phyloP scores from a whole-genome alignment of 2,888 invertebrate genomes.

The Aquatica leii region DNA sequence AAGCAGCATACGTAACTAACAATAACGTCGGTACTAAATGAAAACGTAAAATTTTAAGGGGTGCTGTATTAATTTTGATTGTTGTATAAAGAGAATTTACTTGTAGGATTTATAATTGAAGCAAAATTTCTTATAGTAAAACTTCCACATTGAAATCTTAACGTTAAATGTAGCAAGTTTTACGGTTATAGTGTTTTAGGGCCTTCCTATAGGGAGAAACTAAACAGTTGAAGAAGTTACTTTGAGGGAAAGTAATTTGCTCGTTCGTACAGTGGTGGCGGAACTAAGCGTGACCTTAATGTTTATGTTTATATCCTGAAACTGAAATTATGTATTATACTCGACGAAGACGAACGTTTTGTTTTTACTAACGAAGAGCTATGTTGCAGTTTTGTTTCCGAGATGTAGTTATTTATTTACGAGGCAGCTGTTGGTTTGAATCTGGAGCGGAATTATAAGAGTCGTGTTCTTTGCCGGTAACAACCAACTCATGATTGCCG shows the following conservation, averaged over 20 bases:
- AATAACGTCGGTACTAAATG: no score
- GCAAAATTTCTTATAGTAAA: constrained; percentile 4
- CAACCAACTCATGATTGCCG: constrained; percentile 49
- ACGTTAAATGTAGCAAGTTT: constrained; percentile 16
- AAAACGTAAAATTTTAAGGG: no score
- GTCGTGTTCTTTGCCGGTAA: constrained; percentile 47
- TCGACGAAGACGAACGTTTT: constrained; percentile 26
- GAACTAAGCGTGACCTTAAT: constrained; percentile 30
- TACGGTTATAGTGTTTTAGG: constrained; percentile 14
- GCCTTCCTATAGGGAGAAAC: constrained; percentile 9
- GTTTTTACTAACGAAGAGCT: constrained; percentile 35
- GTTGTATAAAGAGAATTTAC: constrained; percentile 7
- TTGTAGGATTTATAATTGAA: not conserved
- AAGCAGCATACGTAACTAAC: no score
- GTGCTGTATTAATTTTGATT: no score
- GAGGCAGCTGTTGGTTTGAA: constrained; percentile 43
- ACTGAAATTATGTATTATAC: constrained; percentile 16
- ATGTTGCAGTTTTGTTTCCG: constrained; percentile 45
- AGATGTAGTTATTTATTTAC: constrained; percentile 46
- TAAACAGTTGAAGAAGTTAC: constrained; percentile 20
- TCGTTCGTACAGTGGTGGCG: constrained; percentile 23
- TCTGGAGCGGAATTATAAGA: constrained; percentile 48
- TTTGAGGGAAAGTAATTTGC: constrained; percentile 26
- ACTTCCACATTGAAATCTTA: constrained; percentile 8
- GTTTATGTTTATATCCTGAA: constrained; percentile 27